Evolutionary conservation across 2,113 vertebrate genomes (phyloP).

Genomic region (Microcebus lehilahytsara): DNA sequence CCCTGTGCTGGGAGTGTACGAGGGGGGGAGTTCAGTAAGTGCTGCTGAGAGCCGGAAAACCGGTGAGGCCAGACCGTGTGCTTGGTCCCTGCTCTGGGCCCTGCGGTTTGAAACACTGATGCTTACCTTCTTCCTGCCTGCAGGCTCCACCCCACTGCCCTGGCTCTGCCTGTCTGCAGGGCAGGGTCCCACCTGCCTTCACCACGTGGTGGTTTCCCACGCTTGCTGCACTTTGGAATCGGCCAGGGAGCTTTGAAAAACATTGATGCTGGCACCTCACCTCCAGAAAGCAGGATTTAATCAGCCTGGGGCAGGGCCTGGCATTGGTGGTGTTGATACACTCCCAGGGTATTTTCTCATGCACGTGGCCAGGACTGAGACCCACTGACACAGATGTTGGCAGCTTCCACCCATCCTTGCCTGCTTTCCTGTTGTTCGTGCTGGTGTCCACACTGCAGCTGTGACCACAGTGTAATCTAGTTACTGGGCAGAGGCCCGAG

Average conservation of each 20-base stretch:
- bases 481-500: not conserved
- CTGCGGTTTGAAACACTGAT: accelerated
- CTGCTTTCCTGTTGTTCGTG: not conserved
- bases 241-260: not conserved
- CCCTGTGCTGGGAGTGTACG: no score
- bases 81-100: not conserved
- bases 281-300: not conserved
- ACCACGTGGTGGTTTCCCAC: not conserved
- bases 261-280: not conserved
- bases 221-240: not conserved
- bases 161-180: no score
- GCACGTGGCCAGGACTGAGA: not conserved
- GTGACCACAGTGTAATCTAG: not conserved
- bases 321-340: not conserved
- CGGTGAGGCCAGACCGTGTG: accelerated
- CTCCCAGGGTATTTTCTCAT: not conserved
- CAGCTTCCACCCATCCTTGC: not conserved
- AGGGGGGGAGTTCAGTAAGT: not conserved
- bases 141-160: not conserved
- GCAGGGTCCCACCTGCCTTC: accelerated
- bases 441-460: not conserved
- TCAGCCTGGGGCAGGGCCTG: not conserved
- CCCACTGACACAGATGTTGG: not conserved
- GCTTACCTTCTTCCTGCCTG: no score
- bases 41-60: not conserved